Conservation (phyloP, 2,888 invertebrate genomes). For the Ormyrus nitidulus region DNA sequence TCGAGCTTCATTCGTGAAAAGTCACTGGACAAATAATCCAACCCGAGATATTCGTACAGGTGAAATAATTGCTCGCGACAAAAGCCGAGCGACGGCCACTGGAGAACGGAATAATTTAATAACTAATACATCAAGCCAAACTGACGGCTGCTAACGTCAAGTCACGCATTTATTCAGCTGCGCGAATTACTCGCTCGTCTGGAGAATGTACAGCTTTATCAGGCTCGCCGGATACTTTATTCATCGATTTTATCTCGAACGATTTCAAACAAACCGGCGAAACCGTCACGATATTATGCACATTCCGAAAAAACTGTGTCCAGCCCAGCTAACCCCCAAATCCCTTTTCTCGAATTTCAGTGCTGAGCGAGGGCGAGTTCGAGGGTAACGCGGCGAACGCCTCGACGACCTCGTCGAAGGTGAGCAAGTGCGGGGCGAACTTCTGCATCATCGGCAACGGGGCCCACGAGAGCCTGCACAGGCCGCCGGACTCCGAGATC, state of each 20-base stretch:
- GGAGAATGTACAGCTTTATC: slow-evolving; percentile 16
- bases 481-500: slow-evolving; percentile 90
- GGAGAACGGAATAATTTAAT: slow-evolving; percentile 7
- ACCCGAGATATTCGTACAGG: no score
- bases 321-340: no score
- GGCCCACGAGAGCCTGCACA: slow-evolving; percentile 85
- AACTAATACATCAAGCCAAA: slow-evolving; percentile 19
- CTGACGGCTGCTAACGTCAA: slow-evolving; percentile 11
- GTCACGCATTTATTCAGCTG: slow-evolving; percentile 23
- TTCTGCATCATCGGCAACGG: slow-evolving; percentile 86
- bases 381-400: slow-evolving; percentile 71
- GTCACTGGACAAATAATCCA: no score
- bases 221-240: not conserved
- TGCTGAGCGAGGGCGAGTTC: slow-evolving; percentile 87
- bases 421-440: slow-evolving; percentile 86
- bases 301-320: no score
- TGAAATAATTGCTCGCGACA: no score
- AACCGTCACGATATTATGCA: no score
- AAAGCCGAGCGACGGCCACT: no score
- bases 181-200: not conserved
- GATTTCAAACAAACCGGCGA: no score
- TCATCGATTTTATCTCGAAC: no score
- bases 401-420: slow-evolving; percentile 73
- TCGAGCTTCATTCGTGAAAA: no score
- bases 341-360: slow-evolving; percentile 73